A percentile compares a stretch with the other conserved stretches of the same genome.
Evolutionary conservation across 2,797 vertebrate genomes (phyloP).

Genomic region (Peromyscus attwateri): DNA sequence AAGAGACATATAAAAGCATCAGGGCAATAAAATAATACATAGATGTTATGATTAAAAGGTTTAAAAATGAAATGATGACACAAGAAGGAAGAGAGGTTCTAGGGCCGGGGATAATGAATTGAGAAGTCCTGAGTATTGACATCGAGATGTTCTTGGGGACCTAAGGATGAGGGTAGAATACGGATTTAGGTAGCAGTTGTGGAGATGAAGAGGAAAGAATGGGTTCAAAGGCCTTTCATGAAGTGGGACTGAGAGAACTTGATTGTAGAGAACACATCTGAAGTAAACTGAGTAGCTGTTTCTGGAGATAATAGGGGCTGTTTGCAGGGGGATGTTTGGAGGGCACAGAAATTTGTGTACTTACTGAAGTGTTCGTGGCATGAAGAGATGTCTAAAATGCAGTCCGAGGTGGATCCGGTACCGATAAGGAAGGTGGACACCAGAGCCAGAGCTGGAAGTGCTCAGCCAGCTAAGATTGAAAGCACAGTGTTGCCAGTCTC

Average conservation of each 20-base stretch:
- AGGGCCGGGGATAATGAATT: not conserved
- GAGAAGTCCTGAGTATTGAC: not conserved
- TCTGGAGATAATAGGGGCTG: not conserved
- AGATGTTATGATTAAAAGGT: not conserved
- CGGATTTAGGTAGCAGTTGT: not conserved
- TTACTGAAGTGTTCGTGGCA: not conserved
- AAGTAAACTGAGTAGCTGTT: not conserved
- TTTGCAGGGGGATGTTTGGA: not conserved
- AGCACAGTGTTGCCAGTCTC: not conserved
- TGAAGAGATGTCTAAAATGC: not conserved
- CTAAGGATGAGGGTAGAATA: not conserved
- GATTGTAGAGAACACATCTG: conserved; percentile 15
- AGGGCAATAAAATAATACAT: not conserved
- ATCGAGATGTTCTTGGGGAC: not conserved
- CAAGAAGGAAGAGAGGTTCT: not conserved
- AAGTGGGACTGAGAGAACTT: not conserved
- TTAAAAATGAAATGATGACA: not conserved
- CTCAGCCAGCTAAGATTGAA: not conserved
- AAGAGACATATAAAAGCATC: not conserved
- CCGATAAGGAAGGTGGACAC: not conserved
- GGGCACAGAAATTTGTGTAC: not conserved
- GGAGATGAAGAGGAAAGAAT: not conserved
- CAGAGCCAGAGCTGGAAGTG: not conserved
- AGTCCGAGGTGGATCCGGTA: not conserved
- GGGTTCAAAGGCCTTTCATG: not conserved